Base-by-base conservation (phyloP, 2,888 invertebrate species). In the Lasioglossum vierecki region DNA sequence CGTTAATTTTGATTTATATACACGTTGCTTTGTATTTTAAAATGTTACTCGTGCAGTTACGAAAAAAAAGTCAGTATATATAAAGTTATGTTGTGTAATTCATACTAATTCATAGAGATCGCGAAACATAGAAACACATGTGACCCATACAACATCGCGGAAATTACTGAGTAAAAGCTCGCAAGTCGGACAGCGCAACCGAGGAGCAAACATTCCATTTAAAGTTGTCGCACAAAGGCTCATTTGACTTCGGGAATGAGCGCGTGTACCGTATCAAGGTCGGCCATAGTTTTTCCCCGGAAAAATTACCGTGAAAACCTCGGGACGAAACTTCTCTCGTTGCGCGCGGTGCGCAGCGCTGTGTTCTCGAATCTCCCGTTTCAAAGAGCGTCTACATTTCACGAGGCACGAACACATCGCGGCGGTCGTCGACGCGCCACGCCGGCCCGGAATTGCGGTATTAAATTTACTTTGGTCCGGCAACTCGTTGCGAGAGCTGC, bases 391-490 rank as follows among this genome's bases (percentile, higher is more conserved):
- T 18, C 66, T 8, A 18, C 66, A 30, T 66, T 66, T 30, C 66
- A 66, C 66, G 30, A 30, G 66, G 5, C 49, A 49, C 49, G 18
- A 9, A 53, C 53, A 22, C 53, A 53, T 15, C 66, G 30, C 30
- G 15, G 15, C 46, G 39, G 71, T 3, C 71, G 81, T 70, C 71
- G 71, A 76, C 71, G 63, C 71, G 71, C 66, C 22, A 35, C 39
- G n/a, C 60, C 39, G 39, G 13, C 39, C 63, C 70, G 71, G 80
- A 83, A 83, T 83, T 83, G 70, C 60, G 63, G 60, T 75, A 75
- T 83, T 83, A 83, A 80, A 83, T 83, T 83, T 83, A 80, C 80
- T 83, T 83, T 83, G 53, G 44, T 18, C 80, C 75, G 60, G 75
- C 30, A 63, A 80, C 83, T 71, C 71, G 70, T 80, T 75, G 82